Conservation (phyloP, 2,888 invertebrate genomes). For the Xylota segnis region DNA sequence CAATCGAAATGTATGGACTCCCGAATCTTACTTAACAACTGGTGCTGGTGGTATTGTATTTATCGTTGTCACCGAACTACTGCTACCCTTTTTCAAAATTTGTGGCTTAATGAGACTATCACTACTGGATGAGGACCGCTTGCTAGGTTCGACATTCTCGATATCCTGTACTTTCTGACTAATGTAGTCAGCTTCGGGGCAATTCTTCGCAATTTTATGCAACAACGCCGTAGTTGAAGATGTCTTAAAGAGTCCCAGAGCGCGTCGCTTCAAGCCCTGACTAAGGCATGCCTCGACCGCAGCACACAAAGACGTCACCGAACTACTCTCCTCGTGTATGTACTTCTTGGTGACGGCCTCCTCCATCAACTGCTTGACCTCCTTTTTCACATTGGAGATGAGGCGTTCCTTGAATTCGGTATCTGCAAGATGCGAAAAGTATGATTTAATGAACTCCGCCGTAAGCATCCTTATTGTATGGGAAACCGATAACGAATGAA, state of each 20-base stretch:
- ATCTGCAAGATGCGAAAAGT: slow-evolving; percentile 77
- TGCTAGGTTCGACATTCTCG: slow-evolving; percentile 88
- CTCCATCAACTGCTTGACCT: slow-evolving; percentile 98
- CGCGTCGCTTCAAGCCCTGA: slow-evolving; percentile 89
- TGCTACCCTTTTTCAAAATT: slow-evolving; percentile 88
- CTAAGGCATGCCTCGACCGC: slow-evolving; percentile 95
- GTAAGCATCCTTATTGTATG: slow-evolving; percentile 52
- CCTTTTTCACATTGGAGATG: slow-evolving; percentile 93
- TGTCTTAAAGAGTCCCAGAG: slow-evolving; percentile 95
- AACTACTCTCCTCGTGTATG: slow-evolving; percentile 96
- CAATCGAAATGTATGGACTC: no score
- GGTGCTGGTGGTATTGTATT: slow-evolving; percentile 70
- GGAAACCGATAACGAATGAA: slow-evolving; percentile 40
- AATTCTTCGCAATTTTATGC: slow-evolving; percentile 95
- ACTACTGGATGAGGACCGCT: slow-evolving; percentile 87
- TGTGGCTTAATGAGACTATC: slow-evolving; percentile 88
- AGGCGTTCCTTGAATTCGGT: slow-evolving; percentile 90
- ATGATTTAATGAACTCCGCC: slow-evolving; percentile 62
- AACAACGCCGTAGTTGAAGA: slow-evolving; percentile 96
- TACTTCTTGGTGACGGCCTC: slow-evolving; percentile 97
- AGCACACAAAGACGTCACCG: slow-evolving; percentile 94
- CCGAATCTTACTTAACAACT: slow-evolving; percentile 55
- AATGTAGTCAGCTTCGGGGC: slow-evolving; percentile 90
- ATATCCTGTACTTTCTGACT: slow-evolving; percentile 91
- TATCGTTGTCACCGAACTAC: slow-evolving; percentile 83